Base-by-base conservation (phyloP, 37 sponge, comb jelly and placozoan genomes). In the Amphimedon queenslandica region DNA sequence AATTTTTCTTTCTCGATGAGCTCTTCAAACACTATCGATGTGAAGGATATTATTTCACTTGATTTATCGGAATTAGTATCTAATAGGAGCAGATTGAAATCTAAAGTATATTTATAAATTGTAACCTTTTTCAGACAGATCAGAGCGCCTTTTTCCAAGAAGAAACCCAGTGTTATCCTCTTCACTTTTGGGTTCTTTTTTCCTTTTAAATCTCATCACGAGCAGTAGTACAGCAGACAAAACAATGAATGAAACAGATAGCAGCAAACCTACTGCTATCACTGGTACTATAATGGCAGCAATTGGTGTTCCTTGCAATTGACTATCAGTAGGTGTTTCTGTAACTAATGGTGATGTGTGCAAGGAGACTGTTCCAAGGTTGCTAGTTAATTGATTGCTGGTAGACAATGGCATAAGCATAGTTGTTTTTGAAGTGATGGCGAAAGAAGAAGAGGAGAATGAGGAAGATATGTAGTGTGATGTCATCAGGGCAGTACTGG, bases 1-100 rank as follows among this genome's bases (percentile, higher is more conserved):
- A 84, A 89, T 4, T 81, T 77, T 18, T 85, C 90, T 41, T 68
- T 71, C 67, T 79, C 72, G 0, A 89, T 47, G 16, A 89, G 55
- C 67, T 89, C 90, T 38, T 84, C 77, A 57, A 89, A 79, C 27
- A 84, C 57, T 21, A 89, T 80, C 30, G 64, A 29, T 21, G 25
- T 73, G 69, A 76, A 84, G 20, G 69, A 55, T 34, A 76, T 53
- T 33, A 71, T 78, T 11, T 24, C 23, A 25, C 57, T 63, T 40
- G 25, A 38, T 37, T 28, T 30, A 39, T 40, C 31, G 30, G n/a
- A n/a, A n/a, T n/a, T n/a, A n/a, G n/a, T n/a, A n/a, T n/a, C n/a
- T n/a, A n/a, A n/a, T n/a, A n/a, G n/a, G n/a, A n/a, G n/a, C n/a
- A n/a, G n/a, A n/a, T n/a, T n/a, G n/a, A n/a, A n/a, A n/a, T n/a